Percentiles rank a stretch among this genome's conserved stretches.
Evolutionary conservation across 2,888 invertebrate species (phyloP).

Genomic region (Agriotes lineatus): DNA sequence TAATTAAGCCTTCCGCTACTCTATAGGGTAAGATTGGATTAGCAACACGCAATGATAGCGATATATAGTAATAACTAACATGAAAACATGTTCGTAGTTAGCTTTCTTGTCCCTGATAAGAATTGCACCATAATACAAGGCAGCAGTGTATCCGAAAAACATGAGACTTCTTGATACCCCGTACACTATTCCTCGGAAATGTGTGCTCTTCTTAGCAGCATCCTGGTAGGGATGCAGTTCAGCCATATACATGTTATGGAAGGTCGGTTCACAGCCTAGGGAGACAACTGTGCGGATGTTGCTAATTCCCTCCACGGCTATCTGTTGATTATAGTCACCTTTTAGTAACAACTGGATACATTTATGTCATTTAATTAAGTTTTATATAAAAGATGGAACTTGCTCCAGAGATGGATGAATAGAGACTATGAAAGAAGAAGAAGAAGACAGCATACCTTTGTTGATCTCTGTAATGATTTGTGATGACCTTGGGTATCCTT

Average conservation of each 20-base stretch:
- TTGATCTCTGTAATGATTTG: constrained; percentile 78
- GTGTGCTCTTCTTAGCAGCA: constrained; percentile 72
- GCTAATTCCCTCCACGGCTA: constrained; percentile 83
- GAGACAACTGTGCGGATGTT: constrained; percentile 84
- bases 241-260: constrained; percentile 73
- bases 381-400: no score
- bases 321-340: constrained; percentile 60
- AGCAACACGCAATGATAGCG: neutral
- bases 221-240: constrained; percentile 73
- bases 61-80: constrained; percentile 16
- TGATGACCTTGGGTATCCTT: constrained; percentile 77
- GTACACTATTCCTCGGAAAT: constrained; percentile 77
- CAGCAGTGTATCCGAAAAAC: constrained; percentile 79
- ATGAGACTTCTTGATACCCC: constrained; percentile 79
- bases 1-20: constrained; percentile 79
- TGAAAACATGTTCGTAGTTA: constrained; percentile 1
- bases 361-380: no score
- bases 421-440: neutral
- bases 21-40: constrained; percentile 62
- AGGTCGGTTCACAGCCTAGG: constrained; percentile 77
- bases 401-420: no score
- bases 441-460: constrained; percentile 70
- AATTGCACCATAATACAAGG: constrained; percentile 80
- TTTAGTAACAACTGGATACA: no score
- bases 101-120: constrained; percentile 69